Conservation (phyloP, 2,113 vertebrate species). For the Alligator mississippiensis region DNA sequence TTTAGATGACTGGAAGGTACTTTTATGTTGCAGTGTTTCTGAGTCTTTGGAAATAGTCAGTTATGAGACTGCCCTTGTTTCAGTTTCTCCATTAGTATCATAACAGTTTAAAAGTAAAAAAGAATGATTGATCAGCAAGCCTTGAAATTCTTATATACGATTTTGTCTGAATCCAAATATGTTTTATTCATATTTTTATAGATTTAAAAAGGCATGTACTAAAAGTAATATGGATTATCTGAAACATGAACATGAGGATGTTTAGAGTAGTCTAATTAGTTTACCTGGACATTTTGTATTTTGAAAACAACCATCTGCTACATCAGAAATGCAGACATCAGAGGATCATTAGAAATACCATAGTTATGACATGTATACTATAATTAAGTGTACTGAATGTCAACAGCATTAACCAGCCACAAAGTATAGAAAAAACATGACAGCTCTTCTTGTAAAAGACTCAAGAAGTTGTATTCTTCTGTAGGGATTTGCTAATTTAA, state of each 20-base stretch:
- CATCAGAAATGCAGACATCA: constrained; percentile 30
- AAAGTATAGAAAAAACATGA: constrained; percentile 63
- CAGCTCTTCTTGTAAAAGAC: constrained; percentile 61
- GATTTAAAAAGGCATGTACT: background rate
- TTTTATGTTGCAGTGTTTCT: background rate
- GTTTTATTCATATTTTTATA: background rate
- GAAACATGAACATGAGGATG: no score
- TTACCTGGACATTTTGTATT: background rate
- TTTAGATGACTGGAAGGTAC: background rate
- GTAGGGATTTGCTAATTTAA: constrained; percentile 39
- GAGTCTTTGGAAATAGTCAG: background rate
- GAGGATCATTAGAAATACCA: background rate
- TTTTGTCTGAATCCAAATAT: background rate
- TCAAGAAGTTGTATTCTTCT: constrained; percentile 43
- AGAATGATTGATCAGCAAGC: background rate
- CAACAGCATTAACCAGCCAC: constrained; percentile 45
- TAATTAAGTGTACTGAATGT: constrained; percentile 49
- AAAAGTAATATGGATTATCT: background rate
- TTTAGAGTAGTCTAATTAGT: no score
- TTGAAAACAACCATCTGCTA: constrained; percentile 27
- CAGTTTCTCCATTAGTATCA: background rate
- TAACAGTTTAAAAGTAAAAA: background rate
- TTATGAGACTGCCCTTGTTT: background rate
- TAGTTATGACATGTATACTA: constrained; percentile 46
- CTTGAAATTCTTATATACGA: background rate